These are phyloP conservation scores for Acrocephalus kingi DNA, from an alignment of 2,113 vertebrate genomes.

Conservation along the genomic window DNA sequence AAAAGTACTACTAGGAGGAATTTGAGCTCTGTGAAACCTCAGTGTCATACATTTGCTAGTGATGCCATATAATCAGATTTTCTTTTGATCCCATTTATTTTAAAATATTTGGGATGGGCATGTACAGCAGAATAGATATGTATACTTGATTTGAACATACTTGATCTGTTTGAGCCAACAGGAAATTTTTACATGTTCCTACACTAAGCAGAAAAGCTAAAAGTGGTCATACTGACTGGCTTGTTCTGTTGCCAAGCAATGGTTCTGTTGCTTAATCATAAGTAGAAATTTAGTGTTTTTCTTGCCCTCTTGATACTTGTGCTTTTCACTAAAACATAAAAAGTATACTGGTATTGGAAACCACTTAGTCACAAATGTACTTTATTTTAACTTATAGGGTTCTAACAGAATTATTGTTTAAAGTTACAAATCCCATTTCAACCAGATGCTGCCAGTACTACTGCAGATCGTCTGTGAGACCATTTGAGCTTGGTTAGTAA, in stretches of 20 bases:
- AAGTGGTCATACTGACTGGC: neutral
- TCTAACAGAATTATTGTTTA: neutral
- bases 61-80: neutral
- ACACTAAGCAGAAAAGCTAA: neutral
- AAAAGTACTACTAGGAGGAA: neutral
- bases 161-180: neutral
- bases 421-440: neutral
- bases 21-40: neutral
- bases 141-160: neutral
- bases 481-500: neutral
- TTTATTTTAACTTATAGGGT: neutral
- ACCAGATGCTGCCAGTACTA: neutral
- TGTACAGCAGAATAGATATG: neutral
- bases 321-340: neutral
- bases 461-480: neutral
- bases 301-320: neutral
- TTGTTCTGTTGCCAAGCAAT: neutral
- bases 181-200: neutral
- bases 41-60: neutral
- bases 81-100: neutral
- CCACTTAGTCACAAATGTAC: neutral
- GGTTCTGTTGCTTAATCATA: neutral
- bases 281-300: neutral
- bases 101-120: neutral
- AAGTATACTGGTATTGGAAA: neutral